phyloP scores from a whole-genome alignment of 1,140 invertebrate species.

The Drosophila ercepeae region DNA sequence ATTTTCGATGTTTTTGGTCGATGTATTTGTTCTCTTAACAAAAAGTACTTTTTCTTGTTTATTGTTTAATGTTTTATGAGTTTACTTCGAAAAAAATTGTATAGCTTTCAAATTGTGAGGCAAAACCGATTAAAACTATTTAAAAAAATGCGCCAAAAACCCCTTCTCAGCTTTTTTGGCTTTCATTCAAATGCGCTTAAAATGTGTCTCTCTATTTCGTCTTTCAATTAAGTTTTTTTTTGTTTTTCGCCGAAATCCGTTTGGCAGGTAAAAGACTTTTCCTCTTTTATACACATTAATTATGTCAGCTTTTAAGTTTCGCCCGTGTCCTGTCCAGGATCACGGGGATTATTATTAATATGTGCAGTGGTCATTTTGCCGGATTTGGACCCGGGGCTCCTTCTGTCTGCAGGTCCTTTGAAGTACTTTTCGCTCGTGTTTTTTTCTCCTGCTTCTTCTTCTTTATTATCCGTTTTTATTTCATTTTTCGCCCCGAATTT shows the following conservation, averaged over 20 bases:
- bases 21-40: no score
- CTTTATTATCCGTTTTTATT: not conserved
- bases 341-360: slow-evolving; percentile 60
- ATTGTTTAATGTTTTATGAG: not conserved
- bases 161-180: no score
- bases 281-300: slow-evolving; percentile 33
- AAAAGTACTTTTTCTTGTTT: not conserved
- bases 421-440: slow-evolving; percentile 25
- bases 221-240: not conserved
- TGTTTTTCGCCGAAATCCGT: slow-evolving; percentile 1
- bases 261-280: not conserved
- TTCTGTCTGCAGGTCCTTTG: slow-evolving; percentile 18
- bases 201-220: not conserved
- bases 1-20: no score
- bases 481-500: not conserved
- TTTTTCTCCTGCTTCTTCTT: no score
- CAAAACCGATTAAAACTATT: no score
- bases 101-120: no score
- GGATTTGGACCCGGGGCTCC: slow-evolving; percentile 15
- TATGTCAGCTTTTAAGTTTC: slow-evolving; percentile 54
- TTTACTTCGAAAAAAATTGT: no score
- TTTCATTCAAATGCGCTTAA: not conserved
- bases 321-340: slow-evolving; percentile 21
- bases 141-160: no score
- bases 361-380: slow-evolving; percentile 30